phyloP scores from a whole-genome alignment of 1,140 invertebrate species.

The Hyles euphorbiae region DNA sequence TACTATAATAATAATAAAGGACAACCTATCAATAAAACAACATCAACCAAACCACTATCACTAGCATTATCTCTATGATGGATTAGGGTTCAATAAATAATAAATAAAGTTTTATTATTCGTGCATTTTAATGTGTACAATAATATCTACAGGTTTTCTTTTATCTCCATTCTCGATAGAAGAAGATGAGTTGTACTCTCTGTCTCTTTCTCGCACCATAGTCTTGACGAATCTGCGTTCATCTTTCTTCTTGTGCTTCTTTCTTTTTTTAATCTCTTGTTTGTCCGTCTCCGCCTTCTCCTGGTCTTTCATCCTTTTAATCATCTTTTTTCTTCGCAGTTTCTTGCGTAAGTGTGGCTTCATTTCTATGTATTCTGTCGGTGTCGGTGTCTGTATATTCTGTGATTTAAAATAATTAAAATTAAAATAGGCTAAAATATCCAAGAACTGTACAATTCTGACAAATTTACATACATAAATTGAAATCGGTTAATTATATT shows the following conservation, averaged over 20 bases:
- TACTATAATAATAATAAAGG: no score
- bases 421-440: no score
- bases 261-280: conserved; percentile 8
- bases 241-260: conserved; percentile 8
- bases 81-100: no score
- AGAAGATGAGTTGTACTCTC: conserved; percentile 13
- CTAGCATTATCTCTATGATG: no score
- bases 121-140: conserved; percentile 39
- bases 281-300: conserved; percentile 6
- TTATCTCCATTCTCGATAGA: conserved; percentile 14
- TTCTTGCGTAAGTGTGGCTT: no score
- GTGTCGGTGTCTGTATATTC: neutral
- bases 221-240: conserved; percentile 11
- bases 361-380: neutral
- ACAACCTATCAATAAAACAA: no score
- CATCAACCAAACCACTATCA: no score
- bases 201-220: conserved; percentile 3
- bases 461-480: no score
- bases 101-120: conserved; percentile 12
- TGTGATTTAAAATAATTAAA: neutral
- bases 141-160: conserved; percentile 30
- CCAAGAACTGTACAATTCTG: no score
- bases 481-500: no score
- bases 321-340: no score
- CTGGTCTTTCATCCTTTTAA: conserved; percentile 3